Evolutionary conservation across 2,113 vertebrate genomes (phyloP), one percentile per base, ranked within the genome.

Genomic region (Poeciliopsis retropinna): DNA sequence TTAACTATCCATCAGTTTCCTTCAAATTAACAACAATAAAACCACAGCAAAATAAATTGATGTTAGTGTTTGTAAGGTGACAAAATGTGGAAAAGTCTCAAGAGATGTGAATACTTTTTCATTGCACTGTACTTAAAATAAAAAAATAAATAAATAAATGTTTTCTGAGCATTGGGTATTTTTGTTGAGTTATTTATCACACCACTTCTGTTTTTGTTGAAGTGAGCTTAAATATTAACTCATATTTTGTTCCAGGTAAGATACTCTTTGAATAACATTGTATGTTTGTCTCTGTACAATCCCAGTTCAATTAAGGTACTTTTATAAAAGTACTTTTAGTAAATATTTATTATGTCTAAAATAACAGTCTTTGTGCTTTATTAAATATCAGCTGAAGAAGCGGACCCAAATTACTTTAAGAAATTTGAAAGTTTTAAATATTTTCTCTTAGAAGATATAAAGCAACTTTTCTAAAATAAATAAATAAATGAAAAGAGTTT

Each of bases 401-500:
- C 7, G 1, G 3, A 19, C 31, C 34, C 25, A 22, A 54, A 22
- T 54, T 54, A 25, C 17, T 25, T 54, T 54, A 25, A 54, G 22
- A 54, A 25, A 54, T 54, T 51, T 6, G 17, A 14, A 54, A 29
- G 66, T 41, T 44, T 47, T 44, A 57, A 54, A 34, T 13, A n/a
- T 51, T 13, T 51, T 12, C 14, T 19, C 30, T 57, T 72, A 41
- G 17, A 57, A 22, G 2, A 27, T 8, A n/a, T 60, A 57, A 54
- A 57, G 17, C 2, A 54, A 60, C 22, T 27, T 1, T 73, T 25
- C 39, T 78, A 47, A 28, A 7, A 17, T 19, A 47, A 70, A 54
- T 75, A 31, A 64, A 17, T 19, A 47, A 70, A 54, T 75, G 31
- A 64, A 64, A 44, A 66, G 30, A 7, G 44, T 60, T 68, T 71